Base-by-base conservation (phyloP, 2,888 invertebrate species). In the Dasypolia templi region DNA sequence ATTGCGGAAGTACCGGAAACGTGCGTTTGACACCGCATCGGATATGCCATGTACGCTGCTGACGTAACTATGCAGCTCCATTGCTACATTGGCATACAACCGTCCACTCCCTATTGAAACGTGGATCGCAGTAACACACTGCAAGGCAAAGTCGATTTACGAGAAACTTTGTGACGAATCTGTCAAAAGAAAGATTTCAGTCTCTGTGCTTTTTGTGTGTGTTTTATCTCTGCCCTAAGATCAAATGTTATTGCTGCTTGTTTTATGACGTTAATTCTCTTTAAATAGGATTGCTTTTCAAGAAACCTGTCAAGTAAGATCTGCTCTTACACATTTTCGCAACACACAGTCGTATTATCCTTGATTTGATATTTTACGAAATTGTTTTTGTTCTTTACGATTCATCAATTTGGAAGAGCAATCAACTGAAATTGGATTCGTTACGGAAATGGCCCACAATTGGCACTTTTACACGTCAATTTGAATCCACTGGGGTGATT, bases 361-460 rank as follows among this genome's bases (percentile, higher is more conserved):
- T 87, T 88, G 89, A 88, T 91, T 89, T 86, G 87, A 89, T 89
- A 88, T 89, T 87, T 87, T 77, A 84, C 86, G 87, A 89, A 90
- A 91, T 89, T 90, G 90, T 91, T 90, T 91, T 90, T 86, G 84
- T 84, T 87, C 87, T 90, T 91, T 91, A 91, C 88, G 90, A 89
- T 89, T 91, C 90, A 90, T 90, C 90, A 91, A 88, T 90, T 91
- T 89, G 84, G 82, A 85, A 85, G 87, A 89, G 88, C 89, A 89
- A 91, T 91, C 89, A 90, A 90, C 85, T 86, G 88, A 89, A 90
- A 91, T 91, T 91, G 90, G 91, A 90, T 90, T 91, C 88, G 90
- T 91, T 91, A 89, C 87, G 87, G 87, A 89, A 90, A 89, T 88
- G 87, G 86, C 84, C 90, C 88, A 90, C 90, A 91, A 91, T 90